Conservation (phyloP, 1,140 invertebrate genomes). For the Trichonephila clavata region DNA sequence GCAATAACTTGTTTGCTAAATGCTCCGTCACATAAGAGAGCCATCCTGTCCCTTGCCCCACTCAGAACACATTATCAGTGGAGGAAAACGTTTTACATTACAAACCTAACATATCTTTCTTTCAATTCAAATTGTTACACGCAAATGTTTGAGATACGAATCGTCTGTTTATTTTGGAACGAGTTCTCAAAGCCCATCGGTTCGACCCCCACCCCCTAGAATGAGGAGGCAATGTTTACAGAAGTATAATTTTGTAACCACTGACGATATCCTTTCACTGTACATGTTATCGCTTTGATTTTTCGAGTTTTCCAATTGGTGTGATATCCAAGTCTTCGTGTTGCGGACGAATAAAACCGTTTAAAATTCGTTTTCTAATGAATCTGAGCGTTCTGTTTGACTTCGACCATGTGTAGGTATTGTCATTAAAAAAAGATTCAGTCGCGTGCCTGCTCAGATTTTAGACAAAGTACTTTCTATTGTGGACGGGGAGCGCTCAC, state of each 20-base stretch:
- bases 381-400: conserved; percentile 43
- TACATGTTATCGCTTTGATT: conserved; percentile 42
- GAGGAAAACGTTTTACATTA: conserved; percentile 43
- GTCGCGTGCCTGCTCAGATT: conserved; percentile 43
- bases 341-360: neutral
- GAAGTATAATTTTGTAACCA: conserved; percentile 64
- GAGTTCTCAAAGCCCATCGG: conserved; percentile 23
- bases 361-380: conserved; percentile 62
- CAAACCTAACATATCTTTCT: conserved; percentile 47
- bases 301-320: conserved; percentile 21
- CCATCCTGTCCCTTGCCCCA: conserved; percentile 41
- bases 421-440: conserved; percentile 53
- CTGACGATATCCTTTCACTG: neutral
- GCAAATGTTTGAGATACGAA: conserved; percentile 46
- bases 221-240: conserved; percentile 60
- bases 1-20: conserved; percentile 46
- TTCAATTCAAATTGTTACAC: conserved; percentile 46
- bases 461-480: conserved; percentile 8
- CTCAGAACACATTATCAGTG: neutral
- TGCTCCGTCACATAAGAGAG: neutral
- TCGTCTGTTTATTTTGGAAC: conserved; percentile 52
- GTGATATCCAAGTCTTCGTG: conserved; percentile 23
- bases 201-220: neutral
- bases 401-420: conserved; percentile 45
- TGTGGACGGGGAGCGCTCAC: neutral